phyloP scores from a whole-genome alignment of 1,140 invertebrate genomes.

The Mercenaria mercenaria region DNA sequence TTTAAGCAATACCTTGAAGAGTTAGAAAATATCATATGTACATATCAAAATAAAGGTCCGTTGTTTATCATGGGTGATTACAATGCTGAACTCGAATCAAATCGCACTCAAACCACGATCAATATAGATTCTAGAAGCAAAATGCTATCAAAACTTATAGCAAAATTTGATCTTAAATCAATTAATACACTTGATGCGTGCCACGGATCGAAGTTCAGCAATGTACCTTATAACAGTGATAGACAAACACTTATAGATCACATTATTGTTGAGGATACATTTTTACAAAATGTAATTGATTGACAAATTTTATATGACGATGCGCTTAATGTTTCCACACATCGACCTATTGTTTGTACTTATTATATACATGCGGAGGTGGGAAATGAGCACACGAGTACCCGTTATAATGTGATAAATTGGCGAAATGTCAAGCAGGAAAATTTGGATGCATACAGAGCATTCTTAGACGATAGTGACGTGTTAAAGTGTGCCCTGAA shows the following conservation, averaged over 20 bases:
- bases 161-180: not conserved
- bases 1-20: no score
- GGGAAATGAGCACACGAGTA: not conserved
- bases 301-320: not conserved
- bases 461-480: no score
- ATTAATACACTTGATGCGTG: not conserved
- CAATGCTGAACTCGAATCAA: not conserved
- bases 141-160: no score
- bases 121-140: no score
- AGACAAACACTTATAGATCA: slow-evolving; percentile 9
- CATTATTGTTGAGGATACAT: not conserved
- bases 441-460: no score
- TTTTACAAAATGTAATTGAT: not conserved
- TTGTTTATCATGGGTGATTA: no score
- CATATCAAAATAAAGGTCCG: no score
- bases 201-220: not conserved
- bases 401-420: not conserved
- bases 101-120: not conserved
- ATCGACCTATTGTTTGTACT: not conserved
- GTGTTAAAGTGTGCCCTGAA: not conserved
- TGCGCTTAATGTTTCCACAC: slow-evolving; percentile 1
- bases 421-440: no score
- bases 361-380: not conserved
- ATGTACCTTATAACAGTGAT: slow-evolving; percentile 2
- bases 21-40: no score